These are phyloP conservation scores for Amblyteles armatorius DNA, from an alignment of 2,888 invertebrate species.

Conservation along the genomic window DNA sequence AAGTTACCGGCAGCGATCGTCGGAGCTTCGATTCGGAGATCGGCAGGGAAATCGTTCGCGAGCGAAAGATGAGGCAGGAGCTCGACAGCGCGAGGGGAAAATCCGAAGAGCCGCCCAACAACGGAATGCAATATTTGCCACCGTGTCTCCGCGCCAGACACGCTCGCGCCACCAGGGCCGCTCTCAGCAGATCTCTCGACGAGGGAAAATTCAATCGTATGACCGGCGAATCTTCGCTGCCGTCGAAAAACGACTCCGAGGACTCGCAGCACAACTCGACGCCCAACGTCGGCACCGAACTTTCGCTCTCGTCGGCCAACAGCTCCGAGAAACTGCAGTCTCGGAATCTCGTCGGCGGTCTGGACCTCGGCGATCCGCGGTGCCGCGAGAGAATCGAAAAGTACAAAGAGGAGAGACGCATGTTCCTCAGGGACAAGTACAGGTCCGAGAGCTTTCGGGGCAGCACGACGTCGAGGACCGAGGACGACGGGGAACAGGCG, in stretches of 20 bases:
- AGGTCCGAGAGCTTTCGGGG: slow-evolving; percentile 92
- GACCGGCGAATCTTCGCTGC: slow-evolving; percentile 80
- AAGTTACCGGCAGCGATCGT: slow-evolving; percentile 76
- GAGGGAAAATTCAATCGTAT: slow-evolving; percentile 83
- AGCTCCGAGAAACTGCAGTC: slow-evolving; percentile 75
- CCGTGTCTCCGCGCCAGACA: slow-evolving; percentile 87
- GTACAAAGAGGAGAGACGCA: slow-evolving; percentile 95
- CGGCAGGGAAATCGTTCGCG: slow-evolving; percentile 84
- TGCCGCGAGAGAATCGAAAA: slow-evolving; percentile 93
- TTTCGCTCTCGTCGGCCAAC: slow-evolving; percentile 69
- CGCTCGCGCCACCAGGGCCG: slow-evolving; percentile 80
- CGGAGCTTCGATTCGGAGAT: slow-evolving; percentile 85
- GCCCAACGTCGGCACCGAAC: slow-evolving; percentile 79
- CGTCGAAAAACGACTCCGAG: slow-evolving; percentile 83
- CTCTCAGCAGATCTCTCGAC: slow-evolving; percentile 81
- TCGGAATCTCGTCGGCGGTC: slow-evolving; percentile 80
- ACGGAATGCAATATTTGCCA: slow-evolving; percentile 83
- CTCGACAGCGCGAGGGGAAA: slow-evolving; percentile 80
- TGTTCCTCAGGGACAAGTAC: slow-evolving; percentile 94
- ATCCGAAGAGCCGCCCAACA: slow-evolving; percentile 77
- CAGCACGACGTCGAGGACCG: slow-evolving; percentile 75
- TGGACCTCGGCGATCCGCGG: slow-evolving; percentile 82
- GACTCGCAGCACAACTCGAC: slow-evolving; percentile 81
- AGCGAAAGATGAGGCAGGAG: slow-evolving; percentile 84
- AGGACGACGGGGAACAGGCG: slow-evolving; percentile 82